A percentile compares a stretch with the other conserved stretches of the same genome.
These are phyloP conservation scores for Metaphire vulgaris DNA, from an alignment of 1,140 invertebrate genomes.

Conservation along the genomic window DNA sequence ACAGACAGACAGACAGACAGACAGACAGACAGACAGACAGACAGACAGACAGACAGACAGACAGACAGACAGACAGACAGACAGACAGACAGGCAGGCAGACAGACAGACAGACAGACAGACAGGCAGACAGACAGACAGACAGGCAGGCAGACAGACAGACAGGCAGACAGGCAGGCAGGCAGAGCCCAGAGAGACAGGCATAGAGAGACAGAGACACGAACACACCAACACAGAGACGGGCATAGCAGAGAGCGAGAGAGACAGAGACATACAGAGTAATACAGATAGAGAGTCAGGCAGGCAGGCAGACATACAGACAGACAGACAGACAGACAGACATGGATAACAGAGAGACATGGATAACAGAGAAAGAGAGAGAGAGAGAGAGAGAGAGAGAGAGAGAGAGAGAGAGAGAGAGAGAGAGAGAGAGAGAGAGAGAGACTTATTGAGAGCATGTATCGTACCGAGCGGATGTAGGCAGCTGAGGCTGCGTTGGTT, in stretches of 20 bases:
- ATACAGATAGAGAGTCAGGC: conserved; percentile 8
- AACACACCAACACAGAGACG: conserved; percentile 17
- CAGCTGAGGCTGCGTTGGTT: too few relatives aligned
- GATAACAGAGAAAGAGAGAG: conserved; percentile 23
- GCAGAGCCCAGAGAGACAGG: neutral
- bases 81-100: neutral
- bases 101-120: neutral
- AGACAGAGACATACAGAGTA: conserved; percentile 21
- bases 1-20: neutral
- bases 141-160: neutral
- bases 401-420: conserved; percentile 28
- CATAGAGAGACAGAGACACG: conserved; percentile 19
- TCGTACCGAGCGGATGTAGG: too few relatives aligned
- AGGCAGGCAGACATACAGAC: neutral
- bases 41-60: neutral
- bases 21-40: neutral
- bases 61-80: neutral
- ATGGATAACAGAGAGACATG: neutral
- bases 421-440: conserved; percentile 26
- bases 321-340: conserved; percentile 1
- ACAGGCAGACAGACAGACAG: conserved; percentile 1
- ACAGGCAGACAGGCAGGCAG: neutral
- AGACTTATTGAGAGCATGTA: conserved; percentile 3
- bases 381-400: conserved; percentile 27
- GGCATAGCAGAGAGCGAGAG: conserved; percentile 25